Base-by-base conservation (phyloP, 2,888 invertebrate genomes). In the Metellina segmentata region DNA sequence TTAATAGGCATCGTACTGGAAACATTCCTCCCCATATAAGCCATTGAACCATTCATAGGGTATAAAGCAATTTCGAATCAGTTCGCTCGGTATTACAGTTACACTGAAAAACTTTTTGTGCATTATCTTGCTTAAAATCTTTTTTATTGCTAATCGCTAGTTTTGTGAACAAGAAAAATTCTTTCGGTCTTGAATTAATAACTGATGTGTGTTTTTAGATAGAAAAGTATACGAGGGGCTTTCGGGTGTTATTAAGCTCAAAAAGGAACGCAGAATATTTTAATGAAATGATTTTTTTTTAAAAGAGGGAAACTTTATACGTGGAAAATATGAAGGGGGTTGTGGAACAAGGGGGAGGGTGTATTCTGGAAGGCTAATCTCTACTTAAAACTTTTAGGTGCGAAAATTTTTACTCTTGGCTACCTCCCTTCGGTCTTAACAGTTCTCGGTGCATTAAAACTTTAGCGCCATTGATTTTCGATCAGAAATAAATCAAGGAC, bases 401-500 rank as follows among this genome's bases (percentile, higher is more conserved):
- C 78, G 78, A 88, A 88, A 88, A 13, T 88, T 86, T 88, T 88
- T 88, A 11, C 74, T 88, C 51, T 81, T 51, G 34, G 9, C 61
- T 13, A 61, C 71, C 7, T 53, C 53, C 88, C 71, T 19, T 83
- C 52, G 49, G 52, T 51, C 85, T 85, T 85, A 74, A 72, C 85
- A 86, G 86, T 86, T 82, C 81, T 52, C 6, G 72, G 79, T 77
- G 81, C 90, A 86, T 90, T 90, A 86, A 90, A 90, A 86, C 85
- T 90, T 87, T 86, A 86, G 77, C 75, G 75, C 81, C 81, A 90
- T 90, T 90, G 90, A 90, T 90, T 90, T 90, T 90, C 90, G 90
- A 90, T 90, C 90, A 90, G 86, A 90, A 90, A 90, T 86, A 86
- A 86, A 90, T 90, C 85, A 90, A 90, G 86, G 85, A 77, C 81